These are phyloP conservation scores for Latheticus oryzae DNA, from an alignment of 2,888 invertebrate genomes.

Conservation along the genomic window DNA sequence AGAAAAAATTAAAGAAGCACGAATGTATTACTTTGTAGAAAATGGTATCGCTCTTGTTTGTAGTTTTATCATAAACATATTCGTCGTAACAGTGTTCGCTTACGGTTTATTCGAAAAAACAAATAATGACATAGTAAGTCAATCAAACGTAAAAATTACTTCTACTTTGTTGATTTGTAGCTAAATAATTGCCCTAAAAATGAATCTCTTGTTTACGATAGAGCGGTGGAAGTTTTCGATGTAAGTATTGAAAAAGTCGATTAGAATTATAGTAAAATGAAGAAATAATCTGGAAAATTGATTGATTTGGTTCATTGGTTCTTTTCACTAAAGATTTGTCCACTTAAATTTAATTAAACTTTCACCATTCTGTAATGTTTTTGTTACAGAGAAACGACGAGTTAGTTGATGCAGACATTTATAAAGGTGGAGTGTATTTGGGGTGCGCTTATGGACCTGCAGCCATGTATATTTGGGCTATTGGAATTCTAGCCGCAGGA, in stretches of 20 bases:
- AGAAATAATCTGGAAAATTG: conserved; percentile 27
- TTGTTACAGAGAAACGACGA: conserved; percentile 64
- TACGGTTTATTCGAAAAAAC: conserved; percentile 80
- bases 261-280: conserved; percentile 33
- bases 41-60: conserved; percentile 80
- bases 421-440: conserved; percentile 78
- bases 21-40: conserved; percentile 84
- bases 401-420: conserved; percentile 74
- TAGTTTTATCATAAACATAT: conserved; percentile 88
- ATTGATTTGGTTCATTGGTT: conserved; percentile 17
- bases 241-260: conserved; percentile 56
- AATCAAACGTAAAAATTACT: too few relatives aligned
- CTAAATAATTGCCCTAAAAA: conserved; percentile 38
- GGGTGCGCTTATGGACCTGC: conserved; percentile 80
- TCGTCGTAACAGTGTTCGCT: conserved; percentile 89
- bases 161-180: conserved; percentile 36
- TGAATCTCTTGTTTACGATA: conserved; percentile 42
- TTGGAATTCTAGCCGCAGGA: conserved; percentile 83
- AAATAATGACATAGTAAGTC: conserved; percentile 74
- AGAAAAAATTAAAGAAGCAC: conserved; percentile 81
- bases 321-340: conserved; percentile 22
- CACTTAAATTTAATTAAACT: conserved; percentile 23
- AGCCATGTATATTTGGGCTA: conserved; percentile 86
- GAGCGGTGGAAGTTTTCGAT: conserved; percentile 58
- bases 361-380: conserved; percentile 12